Evolutionary conservation across 2,888 invertebrate species (phyloP), one percentile per base, ranked within the genome.

Genomic region (Ptycholaimellus sp.): DNA sequence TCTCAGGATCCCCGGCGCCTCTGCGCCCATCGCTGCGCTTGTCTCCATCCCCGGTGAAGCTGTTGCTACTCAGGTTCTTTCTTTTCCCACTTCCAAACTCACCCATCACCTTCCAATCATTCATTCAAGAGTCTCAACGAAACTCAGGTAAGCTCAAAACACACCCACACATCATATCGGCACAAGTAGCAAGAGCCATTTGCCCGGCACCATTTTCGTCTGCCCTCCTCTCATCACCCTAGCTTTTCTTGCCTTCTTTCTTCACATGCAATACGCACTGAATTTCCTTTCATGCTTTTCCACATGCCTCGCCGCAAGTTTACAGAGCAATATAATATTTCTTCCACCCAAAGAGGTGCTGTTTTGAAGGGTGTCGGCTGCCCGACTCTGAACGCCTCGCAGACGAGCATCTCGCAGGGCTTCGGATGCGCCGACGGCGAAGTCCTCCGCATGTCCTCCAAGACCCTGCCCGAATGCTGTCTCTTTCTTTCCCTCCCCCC

Each of bases 381-480:
- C 61, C 85, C 85, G 3, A 41, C 49, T 2, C 61, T 87, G 35
- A 71, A 78, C 54, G 85, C 83, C 2, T 67, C 81, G 2, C 73
- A 73, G 53, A 82, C 83, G 30, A 70, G 72, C 2, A 78, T 82
- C 40, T 68, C 72, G 0, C 71, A 82, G 52, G 87, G 87, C 40
- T 90, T 87, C 55, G 80, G 81, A 27, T 90, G 87, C 52, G 79
- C 74, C 49, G 71, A 78, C 36, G 87, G 87, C 3, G 85, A 87
- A 67, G 83, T 87, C 7, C 64, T 90, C 4, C 81, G 85, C 54
- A 81, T 79, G 73, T 80, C 81, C 48, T 77, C 79, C 1, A 31
- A 45, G 41, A 44, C 46, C 80, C 82, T 33, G 79, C 87, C 18
- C 68, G 83, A 56, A 64, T 87, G 87, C 67, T 68, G 78, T 78